Evolutionary conservation across 1,140 invertebrate species (phyloP).

Genomic region (Pomacea maculata): DNA sequence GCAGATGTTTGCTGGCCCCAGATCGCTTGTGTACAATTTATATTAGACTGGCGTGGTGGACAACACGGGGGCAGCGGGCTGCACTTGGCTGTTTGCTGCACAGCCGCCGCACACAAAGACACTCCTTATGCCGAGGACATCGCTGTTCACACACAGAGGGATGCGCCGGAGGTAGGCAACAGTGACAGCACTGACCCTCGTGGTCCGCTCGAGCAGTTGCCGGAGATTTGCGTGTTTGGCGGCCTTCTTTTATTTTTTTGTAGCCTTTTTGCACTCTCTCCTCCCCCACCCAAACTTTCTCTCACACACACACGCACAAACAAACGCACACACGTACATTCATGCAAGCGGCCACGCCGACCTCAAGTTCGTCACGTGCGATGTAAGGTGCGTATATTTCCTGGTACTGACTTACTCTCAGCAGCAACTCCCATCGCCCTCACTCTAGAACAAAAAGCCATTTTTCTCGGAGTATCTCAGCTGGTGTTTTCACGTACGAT

Average conservation of each 20-base stretch:
- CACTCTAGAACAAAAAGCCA: no score
- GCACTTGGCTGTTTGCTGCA: slow-evolving; percentile 13
- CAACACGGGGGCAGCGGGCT: background rate
- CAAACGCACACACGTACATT: no score
- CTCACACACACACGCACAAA: no score
- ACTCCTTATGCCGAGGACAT: background rate
- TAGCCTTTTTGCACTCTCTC: background rate
- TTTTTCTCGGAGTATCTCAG: no score
- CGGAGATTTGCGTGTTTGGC: slow-evolving; percentile 1
- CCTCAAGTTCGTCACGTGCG: no score
- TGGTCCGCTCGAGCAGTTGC: background rate
- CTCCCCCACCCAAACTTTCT: background rate
- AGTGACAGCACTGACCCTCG: no score
- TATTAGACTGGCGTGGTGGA: background rate
- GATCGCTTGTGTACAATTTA: slow-evolving; percentile 3
- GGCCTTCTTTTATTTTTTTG: background rate
- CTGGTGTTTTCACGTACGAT: no score
- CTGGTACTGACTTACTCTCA: no score
- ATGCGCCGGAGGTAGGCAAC: no score
- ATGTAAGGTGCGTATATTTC: no score
- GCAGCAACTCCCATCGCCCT: no score
- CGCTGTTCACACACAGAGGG: background rate
- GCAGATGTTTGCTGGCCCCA: background rate
- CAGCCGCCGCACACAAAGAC: background rate
- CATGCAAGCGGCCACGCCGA: no score